phyloP scores from a whole-genome alignment of 2,888 invertebrate genomes.

The Pharmacophagus antenor region DNA sequence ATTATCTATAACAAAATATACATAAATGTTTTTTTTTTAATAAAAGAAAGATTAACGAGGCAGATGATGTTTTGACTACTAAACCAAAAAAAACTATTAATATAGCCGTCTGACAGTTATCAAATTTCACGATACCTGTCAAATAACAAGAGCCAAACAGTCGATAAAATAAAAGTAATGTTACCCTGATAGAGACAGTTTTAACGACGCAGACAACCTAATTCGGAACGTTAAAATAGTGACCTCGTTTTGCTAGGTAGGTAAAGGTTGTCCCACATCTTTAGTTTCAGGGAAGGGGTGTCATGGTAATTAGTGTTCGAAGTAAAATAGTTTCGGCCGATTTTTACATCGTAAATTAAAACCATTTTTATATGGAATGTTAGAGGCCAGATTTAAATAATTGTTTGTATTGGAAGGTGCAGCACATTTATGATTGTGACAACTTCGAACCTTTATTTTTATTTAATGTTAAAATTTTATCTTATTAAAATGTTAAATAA shows the following conservation, averaged over 20 bases:
- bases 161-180: background rate
- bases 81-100: background rate
- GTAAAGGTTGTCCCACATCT: constrained; percentile 1
- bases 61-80: too few relatives aligned
- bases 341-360: too few relatives aligned
- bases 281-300: background rate
- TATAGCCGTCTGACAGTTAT: background rate
- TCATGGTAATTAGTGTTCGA: background rate
- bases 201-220: constrained; percentile 14
- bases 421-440: too few relatives aligned
- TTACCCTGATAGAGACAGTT: background rate
- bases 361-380: too few relatives aligned
- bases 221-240: background rate
- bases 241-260: background rate
- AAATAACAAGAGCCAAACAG: background rate
- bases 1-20: too few relatives aligned
- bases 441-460: too few relatives aligned
- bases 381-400: too few relatives aligned
- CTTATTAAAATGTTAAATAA: too few relatives aligned
- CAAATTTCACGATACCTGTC: background rate
- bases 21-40: too few relatives aligned
- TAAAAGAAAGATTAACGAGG: too few relatives aligned
- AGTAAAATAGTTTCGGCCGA: background rate
- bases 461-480: too few relatives aligned
- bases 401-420: too few relatives aligned